phyloP scores from a whole-genome alignment of 1,140 invertebrate species.

The Drosophila subpulchrella region DNA sequence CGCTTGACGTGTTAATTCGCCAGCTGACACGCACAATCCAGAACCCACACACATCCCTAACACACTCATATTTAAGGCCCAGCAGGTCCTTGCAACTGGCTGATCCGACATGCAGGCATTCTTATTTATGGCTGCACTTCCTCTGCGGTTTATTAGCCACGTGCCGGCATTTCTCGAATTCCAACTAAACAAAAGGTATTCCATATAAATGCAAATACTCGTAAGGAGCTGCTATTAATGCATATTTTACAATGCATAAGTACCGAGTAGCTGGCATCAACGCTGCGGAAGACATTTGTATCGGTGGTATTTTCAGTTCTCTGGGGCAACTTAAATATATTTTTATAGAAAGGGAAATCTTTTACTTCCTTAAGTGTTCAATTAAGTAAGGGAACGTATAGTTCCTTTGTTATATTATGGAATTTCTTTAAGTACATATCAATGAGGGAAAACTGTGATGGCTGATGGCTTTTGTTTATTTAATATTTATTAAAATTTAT shows the following conservation, averaged over 20 bases:
- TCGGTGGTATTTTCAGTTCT: too few species aligned
- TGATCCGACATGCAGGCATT: conserved; percentile 37
- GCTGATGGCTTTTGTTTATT: too few species aligned
- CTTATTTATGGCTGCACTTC: conserved; percentile 46
- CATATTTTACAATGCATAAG: conserved; percentile 64
- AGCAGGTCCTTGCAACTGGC: conserved; percentile 25
- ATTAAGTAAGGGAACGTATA: background rate
- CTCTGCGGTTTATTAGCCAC: conserved; percentile 62
- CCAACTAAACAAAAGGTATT: conserved; percentile 42
- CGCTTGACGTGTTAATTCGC: conserved; percentile 63
- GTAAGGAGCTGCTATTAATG: conserved; percentile 54
- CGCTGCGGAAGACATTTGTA: background rate
- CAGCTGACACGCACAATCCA: conserved; percentile 38
- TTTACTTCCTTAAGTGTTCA: background rate
- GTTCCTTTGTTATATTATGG: background rate
- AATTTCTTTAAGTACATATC: background rate
- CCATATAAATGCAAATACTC: conserved; percentile 75
- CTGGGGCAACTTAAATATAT: conserved; percentile 1
- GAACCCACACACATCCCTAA: conserved; percentile 7
- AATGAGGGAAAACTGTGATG: background rate
- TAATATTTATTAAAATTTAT: too few species aligned
- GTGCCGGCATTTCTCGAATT: conserved; percentile 56
- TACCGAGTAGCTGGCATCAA: conserved; percentile 3
- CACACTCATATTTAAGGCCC: conserved; percentile 1
- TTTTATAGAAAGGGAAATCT: conserved; percentile 1